Evolutionary conservation across 2,113 vertebrate genomes (phyloP).

Genomic region (Vidua chalybeata): DNA sequence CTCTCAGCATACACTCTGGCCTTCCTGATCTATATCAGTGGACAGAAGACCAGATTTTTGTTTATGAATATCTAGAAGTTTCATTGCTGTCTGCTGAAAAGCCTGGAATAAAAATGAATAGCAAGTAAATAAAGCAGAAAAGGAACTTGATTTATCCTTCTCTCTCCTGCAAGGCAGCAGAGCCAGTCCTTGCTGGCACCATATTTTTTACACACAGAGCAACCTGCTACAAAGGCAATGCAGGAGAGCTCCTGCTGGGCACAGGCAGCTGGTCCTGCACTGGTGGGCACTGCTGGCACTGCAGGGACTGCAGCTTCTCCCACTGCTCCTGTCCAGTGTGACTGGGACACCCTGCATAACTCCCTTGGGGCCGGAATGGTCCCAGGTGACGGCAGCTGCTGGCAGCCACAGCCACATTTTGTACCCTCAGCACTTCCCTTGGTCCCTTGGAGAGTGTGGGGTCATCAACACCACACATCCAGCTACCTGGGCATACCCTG

Average conservation of each 20-base stretch:
- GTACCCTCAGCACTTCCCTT: background rate
- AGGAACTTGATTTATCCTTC: conserved; percentile 36
- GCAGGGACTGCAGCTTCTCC: background rate
- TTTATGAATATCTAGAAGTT: conserved; percentile 59
- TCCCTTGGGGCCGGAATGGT: background rate
- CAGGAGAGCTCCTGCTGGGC: background rate
- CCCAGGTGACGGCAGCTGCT: background rate
- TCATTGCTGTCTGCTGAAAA: conserved; percentile 30
- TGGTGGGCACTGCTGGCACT: background rate
- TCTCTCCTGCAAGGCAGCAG: background rate
- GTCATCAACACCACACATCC: background rate
- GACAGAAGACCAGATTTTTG: conserved; percentile 36
- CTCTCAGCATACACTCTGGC: conserved; percentile 13
- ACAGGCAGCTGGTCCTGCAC: background rate
- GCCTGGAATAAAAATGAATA: conserved; percentile 31
- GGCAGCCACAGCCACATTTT: background rate
- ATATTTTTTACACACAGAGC: background rate
- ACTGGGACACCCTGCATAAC: rapidly evolving
- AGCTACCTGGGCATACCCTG: background rate
- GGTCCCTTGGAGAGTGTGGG: background rate
- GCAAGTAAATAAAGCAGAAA: conserved; percentile 56
- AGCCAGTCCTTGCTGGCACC: background rate
- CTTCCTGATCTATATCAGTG: conserved; percentile 48
- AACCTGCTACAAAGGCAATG: background rate
- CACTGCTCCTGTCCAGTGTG: too few relatives aligned